Evolutionary conservation across 2,888 invertebrate genomes (phyloP), one percentile per base, ranked within the genome.

Genomic region (Ophraella communa): DNA sequence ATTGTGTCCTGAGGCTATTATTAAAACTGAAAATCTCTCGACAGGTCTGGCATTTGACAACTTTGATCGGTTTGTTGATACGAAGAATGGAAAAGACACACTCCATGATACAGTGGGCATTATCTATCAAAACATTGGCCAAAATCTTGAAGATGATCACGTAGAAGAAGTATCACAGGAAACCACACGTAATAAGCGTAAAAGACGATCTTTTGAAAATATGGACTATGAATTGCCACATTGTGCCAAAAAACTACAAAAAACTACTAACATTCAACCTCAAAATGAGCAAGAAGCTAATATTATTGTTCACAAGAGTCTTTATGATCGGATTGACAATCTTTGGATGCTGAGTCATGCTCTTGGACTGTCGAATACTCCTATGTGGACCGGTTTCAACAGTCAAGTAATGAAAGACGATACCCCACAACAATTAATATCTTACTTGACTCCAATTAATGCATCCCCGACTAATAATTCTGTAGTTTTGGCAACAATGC

Each of bases 21-120:
- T 55, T 42, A 49, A 33, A 44, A 7, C 1, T n/a, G 30, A 42
- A 44, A 56, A 61, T 51, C 39, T 55, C 0, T 18, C 18, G n/a
- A 27, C 51, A 1, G 33, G 33, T 4, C 1, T 33, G 11, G 33
- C 77, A 23, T 76, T 73, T 61, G 74, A 77, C 62, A 77, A 77
- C 68, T 73, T 70, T 45, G 74, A 72, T 39, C 62, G 73, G 8
- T 75, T 71, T 53, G 71, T 74, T 21, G 74, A 75, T 17, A 75
- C 74, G 11, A 51, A 49, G 20, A 51, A 67, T 23, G 72, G 71
- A 35, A 72, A 73, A 64, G 72, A 72, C 30, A 75, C 73, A 3
- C 35, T 74, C 44, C 73, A 33, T 8, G 53, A 53, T n/a, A n/a
- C n/a, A n/a, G n/a, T n/a, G n/a, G n/a, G n/a, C n/a, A n/a, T 52